These are phyloP conservation scores for Muschampia plurimacula DNA, from an alignment of 2,888 invertebrate genomes.

Conservation along the genomic window DNA sequence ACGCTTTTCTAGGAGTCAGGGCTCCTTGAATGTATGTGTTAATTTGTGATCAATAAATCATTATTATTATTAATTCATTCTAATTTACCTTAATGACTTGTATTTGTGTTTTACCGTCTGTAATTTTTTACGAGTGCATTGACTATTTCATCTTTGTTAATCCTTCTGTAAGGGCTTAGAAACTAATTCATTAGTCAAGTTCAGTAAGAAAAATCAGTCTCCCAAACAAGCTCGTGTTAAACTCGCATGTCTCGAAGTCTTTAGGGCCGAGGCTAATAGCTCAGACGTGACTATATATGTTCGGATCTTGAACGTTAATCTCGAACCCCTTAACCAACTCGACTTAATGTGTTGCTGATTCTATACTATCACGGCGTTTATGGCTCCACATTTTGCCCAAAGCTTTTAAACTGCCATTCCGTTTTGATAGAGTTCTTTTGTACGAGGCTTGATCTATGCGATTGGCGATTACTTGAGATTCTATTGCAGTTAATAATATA, in stretches of 20 bases:
- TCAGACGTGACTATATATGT: conserved; percentile 74
- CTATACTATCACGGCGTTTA: conserved; percentile 35
- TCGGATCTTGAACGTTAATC: conserved; percentile 68
- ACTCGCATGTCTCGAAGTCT: conserved; percentile 67
- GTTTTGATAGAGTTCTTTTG: conserved; percentile 36
- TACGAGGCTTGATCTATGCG: conserved; percentile 12
- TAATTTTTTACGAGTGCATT: background rate
- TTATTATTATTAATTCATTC: background rate
- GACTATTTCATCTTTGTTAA: background rate
- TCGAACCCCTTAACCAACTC: conserved; percentile 53
- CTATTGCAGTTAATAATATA: background rate
- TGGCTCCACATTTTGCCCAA: conserved; percentile 27
- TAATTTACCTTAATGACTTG: background rate
- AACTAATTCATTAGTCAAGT: conserved; percentile 38
- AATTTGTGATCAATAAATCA: too few relatives aligned
- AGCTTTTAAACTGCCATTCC: conserved; percentile 39
- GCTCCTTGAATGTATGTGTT: too few relatives aligned
- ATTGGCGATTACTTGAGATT: conserved; percentile 13
- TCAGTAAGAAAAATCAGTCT: conserved; percentile 32
- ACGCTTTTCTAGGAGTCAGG: too few relatives aligned
- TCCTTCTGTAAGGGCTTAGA: background rate
- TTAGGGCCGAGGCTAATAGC: conserved; percentile 73
- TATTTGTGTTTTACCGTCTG: background rate
- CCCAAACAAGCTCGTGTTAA: conserved; percentile 34
- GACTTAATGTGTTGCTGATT: conserved; percentile 69